Percentiles rank a stretch among this genome's conserved stretches.
Evolutionary conservation across 2,888 invertebrate genomes (phyloP).

Genomic region (Ganaspis brasiliensis): DNA sequence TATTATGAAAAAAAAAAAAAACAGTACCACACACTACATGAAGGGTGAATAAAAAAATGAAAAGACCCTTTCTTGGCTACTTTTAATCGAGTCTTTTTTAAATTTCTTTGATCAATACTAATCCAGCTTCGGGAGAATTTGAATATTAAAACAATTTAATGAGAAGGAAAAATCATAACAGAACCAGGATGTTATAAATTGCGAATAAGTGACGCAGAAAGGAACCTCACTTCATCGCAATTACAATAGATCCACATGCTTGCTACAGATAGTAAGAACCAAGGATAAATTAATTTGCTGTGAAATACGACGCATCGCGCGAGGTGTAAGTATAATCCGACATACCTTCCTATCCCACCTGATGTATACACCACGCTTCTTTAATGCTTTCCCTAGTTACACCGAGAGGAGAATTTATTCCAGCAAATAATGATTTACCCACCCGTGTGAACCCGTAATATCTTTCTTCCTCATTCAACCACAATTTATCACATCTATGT

Average conservation of each 20-base stretch:
- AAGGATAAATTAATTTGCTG: conserved; percentile 61
- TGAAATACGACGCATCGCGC: conserved; percentile 54
- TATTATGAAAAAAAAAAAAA: too few relatives aligned
- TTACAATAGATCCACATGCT: conserved; percentile 57
- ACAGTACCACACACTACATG: too few relatives aligned
- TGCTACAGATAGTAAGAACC: conserved; percentile 60
- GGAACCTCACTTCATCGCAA: conserved; percentile 54
- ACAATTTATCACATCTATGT: not conserved
- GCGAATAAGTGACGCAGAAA: conserved; percentile 29
- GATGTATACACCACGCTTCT: conserved; percentile 39
- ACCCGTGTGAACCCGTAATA: conserved; percentile 21
- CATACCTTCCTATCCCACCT: conserved; percentile 62
- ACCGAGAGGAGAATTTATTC: conserved; percentile 25
- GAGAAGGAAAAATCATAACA: conserved; percentile 6
- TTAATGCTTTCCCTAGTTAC: conserved; percentile 36
- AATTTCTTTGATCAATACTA: not conserved
- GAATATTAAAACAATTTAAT: conserved; percentile 10
- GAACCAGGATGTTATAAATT: conserved; percentile 30
- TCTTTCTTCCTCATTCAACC: conserved; percentile 20
- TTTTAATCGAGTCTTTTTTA: too few relatives aligned
- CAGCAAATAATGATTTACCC: conserved; percentile 35
- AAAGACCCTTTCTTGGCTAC: too few relatives aligned
- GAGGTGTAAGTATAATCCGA: conserved; percentile 61
- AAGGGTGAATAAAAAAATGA: too few relatives aligned
- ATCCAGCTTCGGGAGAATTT: not conserved